A percentile compares a stretch with the other conserved stretches of the same genome.
Evolutionary conservation across 2,797 vertebrate genomes (phyloP).

Genomic region (Mus minutoides): DNA sequence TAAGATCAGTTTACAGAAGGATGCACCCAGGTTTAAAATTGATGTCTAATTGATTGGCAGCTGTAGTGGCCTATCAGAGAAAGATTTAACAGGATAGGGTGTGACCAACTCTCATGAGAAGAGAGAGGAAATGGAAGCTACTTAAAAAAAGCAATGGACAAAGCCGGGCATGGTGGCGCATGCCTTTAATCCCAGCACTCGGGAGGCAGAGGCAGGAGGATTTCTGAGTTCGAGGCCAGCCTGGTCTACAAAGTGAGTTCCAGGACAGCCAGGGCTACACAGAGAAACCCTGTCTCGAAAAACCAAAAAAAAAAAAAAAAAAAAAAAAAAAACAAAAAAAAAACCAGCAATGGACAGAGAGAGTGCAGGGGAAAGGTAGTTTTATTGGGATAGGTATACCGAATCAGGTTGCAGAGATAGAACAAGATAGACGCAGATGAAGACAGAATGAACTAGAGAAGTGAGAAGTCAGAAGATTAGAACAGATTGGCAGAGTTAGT

Average conservation of each 20-base stretch:
- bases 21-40: not conserved
- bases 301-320: not conserved
- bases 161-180: too few relatives aligned
- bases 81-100: not conserved
- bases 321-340: not conserved
- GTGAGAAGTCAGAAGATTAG: not conserved
- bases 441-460: not conserved
- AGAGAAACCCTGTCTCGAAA: too few relatives aligned
- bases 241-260: too few relatives aligned
- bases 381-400: not conserved
- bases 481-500: not conserved
- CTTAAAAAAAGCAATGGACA: not conserved
- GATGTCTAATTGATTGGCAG: not conserved
- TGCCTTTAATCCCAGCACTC: too few relatives aligned
- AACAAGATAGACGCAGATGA: not conserved
- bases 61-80: not conserved
- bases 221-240: too few relatives aligned
- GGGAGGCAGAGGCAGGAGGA: too few relatives aligned
- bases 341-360: not conserved
- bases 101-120: not conserved
- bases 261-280: too few relatives aligned
- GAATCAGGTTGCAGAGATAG: not conserved
- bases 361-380: too few relatives aligned
- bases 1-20: not conserved
- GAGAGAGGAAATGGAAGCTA: not conserved